phyloP scores from a whole-genome alignment of 2,797 vertebrate genomes.

The Paedocypris micromegethes region DNA sequence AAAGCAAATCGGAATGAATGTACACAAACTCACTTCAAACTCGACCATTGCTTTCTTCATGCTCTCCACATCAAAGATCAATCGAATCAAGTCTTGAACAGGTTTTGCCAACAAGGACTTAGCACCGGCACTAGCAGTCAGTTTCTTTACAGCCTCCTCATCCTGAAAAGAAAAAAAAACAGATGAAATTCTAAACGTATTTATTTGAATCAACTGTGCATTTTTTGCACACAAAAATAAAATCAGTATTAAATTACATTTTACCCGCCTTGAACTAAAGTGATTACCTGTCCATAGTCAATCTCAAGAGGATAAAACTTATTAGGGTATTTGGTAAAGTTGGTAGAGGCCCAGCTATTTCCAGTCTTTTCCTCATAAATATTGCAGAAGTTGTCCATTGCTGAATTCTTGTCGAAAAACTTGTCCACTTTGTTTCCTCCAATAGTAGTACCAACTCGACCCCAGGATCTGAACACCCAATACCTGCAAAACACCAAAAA shows the following conservation, averaged over 20 bases:
- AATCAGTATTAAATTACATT: not conserved
- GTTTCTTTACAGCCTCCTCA: slow-evolving; percentile 89
- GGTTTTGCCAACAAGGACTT: slow-evolving; percentile 86
- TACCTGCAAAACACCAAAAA: slow-evolving; percentile 67
- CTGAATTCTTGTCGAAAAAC: slow-evolving; percentile 88
- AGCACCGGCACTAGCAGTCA: slow-evolving; percentile 81
- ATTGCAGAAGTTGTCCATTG: slow-evolving; percentile 83
- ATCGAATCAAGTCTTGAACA: slow-evolving; percentile 89
- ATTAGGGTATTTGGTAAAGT: slow-evolving; percentile 93
- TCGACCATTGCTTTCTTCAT: slow-evolving; percentile 99
- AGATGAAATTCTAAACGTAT: no score
- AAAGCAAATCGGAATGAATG: not conserved
- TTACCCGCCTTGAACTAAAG: not conserved
- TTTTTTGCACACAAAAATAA: not conserved
- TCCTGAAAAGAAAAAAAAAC: slow-evolving; percentile 66
- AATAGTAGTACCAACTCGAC: slow-evolving; percentile 90
- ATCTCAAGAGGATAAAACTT: slow-evolving; percentile 98
- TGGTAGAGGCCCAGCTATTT: slow-evolving; percentile 83
- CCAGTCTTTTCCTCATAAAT: slow-evolving; percentile 95
- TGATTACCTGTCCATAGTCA: slow-evolving; percentile 91
- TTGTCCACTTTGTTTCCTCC: slow-evolving; percentile 95
- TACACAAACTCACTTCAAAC: slow-evolving; percentile 79
- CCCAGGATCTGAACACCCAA: slow-evolving; percentile 98
- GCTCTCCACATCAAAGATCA: slow-evolving; percentile 97
- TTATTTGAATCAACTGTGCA: not conserved